These are phyloP conservation scores for Amiota communis DNA, from an alignment of 2,888 invertebrate species.

Conservation along the genomic window DNA sequence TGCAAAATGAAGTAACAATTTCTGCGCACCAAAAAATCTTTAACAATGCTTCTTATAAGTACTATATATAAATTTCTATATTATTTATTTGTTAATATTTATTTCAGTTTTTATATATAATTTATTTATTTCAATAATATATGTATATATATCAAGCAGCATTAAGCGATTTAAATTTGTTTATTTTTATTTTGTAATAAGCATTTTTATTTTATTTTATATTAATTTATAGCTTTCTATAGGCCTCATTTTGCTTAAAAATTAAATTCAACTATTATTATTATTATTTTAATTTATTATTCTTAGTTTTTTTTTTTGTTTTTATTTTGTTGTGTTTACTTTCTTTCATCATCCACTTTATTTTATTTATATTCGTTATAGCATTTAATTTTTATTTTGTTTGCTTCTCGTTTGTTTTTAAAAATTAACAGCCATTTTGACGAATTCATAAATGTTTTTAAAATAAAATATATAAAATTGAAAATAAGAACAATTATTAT, in stretches of 20 bases:
- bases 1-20: slow-evolving; percentile 18
- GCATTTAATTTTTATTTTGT: slow-evolving; percentile 85
- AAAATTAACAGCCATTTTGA: slow-evolving; percentile 73
- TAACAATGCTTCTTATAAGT: slow-evolving; percentile 9
- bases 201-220: slow-evolving; percentile 37
- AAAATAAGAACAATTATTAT: slow-evolving; percentile 50
- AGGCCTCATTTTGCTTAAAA: slow-evolving; percentile 59
- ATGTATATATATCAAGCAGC: slow-evolving; percentile 56
- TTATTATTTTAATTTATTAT: slow-evolving; percentile 42
- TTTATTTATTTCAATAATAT: slow-evolving; percentile 7
- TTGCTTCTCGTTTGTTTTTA: slow-evolving; percentile 74
- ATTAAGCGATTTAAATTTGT: slow-evolving; percentile 49
- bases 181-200: slow-evolving; percentile 39
- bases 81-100: slow-evolving; percentile 1
- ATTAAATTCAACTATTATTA: slow-evolving; percentile 51
- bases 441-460: slow-evolving; percentile 67
- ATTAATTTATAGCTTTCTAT: slow-evolving; percentile 44
- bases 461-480: slow-evolving; percentile 55
- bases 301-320: slow-evolving; percentile 33
- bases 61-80: neutral
- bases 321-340: slow-evolving; percentile 16
- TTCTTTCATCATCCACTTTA: neutral
- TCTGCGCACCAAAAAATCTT: slow-evolving; percentile 5
- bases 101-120: neutral
- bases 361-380: slow-evolving; percentile 43